Percentiles rank a stretch among this genome's conserved stretches.
These are phyloP conservation scores for Sinodicranocentrus sp. DNA, from an alignment of 2,888 invertebrate genomes.

Conservation along the genomic window DNA sequence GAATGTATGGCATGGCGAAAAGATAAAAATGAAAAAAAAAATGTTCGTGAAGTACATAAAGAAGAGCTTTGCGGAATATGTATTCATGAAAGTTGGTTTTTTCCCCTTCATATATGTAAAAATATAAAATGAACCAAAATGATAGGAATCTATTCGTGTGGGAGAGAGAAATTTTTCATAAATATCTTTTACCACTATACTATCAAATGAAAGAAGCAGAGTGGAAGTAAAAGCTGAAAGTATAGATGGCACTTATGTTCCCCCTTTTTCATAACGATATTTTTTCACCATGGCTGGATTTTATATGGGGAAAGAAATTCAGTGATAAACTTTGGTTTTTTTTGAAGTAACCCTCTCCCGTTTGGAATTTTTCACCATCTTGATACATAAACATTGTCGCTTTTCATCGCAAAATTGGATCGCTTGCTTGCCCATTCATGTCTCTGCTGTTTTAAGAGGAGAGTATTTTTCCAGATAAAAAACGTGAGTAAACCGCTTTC, in stretches of 20 bases:
- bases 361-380: neutral
- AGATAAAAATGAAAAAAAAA: neutral
- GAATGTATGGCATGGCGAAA: no score
- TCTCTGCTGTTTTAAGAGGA: neutral
- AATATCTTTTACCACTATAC: neutral
- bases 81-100: no score
- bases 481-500: neutral
- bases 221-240: neutral
- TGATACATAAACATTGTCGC: neutral
- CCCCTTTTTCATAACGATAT: no score
- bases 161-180: slow-evolving; percentile 2
- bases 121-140: neutral
- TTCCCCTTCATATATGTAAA: no score
- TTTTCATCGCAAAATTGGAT: slow-evolving; percentile 8
- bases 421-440: neutral
- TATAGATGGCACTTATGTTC: neutral
- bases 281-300: no score
- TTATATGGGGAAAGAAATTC: no score
- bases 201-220: no score
- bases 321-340: slow-evolving; percentile 12
- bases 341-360: neutral
- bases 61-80: no score
- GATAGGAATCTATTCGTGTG: neutral
- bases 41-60: neutral
- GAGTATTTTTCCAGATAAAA: neutral